Percentiles rank a stretch among this genome's conserved stretches.
Evolutionary conservation across 2,797 vertebrate species (phyloP).

Genomic region (Triplophysa yarkandensis): DNA sequence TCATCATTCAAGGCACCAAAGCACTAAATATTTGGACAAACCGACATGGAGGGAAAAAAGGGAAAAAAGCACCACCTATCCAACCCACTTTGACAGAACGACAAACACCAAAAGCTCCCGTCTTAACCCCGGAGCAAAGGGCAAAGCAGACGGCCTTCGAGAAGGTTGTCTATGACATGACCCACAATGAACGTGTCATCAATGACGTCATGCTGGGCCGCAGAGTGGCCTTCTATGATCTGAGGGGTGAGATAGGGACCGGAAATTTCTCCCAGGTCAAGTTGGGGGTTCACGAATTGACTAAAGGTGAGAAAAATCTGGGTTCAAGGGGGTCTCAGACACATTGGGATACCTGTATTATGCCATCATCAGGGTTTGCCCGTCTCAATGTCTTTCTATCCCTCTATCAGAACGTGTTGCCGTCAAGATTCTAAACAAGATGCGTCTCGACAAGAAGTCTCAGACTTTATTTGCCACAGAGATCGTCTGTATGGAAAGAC

Average conservation of each 20-base stretch:
- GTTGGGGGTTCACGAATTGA: conserved; percentile 76
- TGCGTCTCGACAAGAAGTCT: conserved; percentile 65
- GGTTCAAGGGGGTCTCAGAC: conserved; percentile 3
- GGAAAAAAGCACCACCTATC: conserved; percentile 52
- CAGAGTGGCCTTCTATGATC: conserved; percentile 77
- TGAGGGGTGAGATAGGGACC: conserved; percentile 76
- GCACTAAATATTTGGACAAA: conserved; percentile 61
- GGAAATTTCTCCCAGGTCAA: conserved; percentile 80
- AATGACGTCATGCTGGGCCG: conserved; percentile 72
- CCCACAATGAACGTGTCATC: conserved; percentile 68
- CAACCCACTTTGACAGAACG: conserved; percentile 36
- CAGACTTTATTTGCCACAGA: conserved; percentile 65
- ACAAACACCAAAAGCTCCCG: conserved; percentile 49
- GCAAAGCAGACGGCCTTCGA: conserved; percentile 70
- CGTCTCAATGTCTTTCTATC: neutral
- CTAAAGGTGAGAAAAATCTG: conserved; percentile 71
- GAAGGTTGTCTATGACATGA: conserved; percentile 75
- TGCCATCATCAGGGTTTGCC: neutral
- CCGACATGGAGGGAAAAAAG: conserved; percentile 60
- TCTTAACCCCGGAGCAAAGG: conserved; percentile 63
- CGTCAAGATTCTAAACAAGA: conserved; percentile 78
- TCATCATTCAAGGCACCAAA: conserved; percentile 62
- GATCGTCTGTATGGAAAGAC: conserved; percentile 78
- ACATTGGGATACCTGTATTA: neutral
- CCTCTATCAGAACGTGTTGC: conserved; percentile 75